Evolutionary conservation across 2,888 invertebrate genomes (phyloP).

Genomic region (Sisyra nigra): DNA sequence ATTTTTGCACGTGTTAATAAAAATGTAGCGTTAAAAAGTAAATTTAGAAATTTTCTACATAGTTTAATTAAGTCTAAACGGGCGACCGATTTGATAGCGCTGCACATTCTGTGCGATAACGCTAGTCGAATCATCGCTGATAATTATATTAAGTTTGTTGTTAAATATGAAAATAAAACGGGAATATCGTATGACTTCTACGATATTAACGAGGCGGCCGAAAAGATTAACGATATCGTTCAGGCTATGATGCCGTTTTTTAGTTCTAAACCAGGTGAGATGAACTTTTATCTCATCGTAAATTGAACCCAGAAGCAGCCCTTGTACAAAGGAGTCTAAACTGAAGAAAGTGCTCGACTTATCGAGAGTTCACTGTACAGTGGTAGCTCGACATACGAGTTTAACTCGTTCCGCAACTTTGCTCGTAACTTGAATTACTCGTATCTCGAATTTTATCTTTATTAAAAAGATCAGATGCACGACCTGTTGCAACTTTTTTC

Average conservation of each 20-base stretch:
- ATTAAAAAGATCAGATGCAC: no score
- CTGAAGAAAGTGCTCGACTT: no score
- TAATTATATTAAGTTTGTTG: constrained; percentile 27
- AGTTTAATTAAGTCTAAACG: constrained; percentile 27
- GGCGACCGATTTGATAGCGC: constrained; percentile 32
- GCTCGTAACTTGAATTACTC: no score
- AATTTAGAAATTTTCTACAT: constrained; percentile 31
- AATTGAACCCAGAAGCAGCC: not conserved
- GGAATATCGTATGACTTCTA: constrained; percentile 31
- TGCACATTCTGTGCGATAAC: constrained; percentile 45
- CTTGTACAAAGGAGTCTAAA: not conserved
- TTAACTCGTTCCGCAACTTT: no score
- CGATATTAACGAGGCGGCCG: constrained; percentile 41
- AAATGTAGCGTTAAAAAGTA: constrained; percentile 32
- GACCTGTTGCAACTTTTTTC: no score
- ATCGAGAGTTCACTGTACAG: no score
- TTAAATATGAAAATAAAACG: constrained; percentile 27
- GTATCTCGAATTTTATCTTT: no score
- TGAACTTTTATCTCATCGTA: constrained; percentile 14
- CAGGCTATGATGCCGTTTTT: constrained; percentile 53
- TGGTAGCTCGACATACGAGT: no score
- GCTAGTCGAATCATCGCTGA: constrained; percentile 37
- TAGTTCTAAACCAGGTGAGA: constrained; percentile 42
- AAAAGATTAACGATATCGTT: constrained; percentile 42
- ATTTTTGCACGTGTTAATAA: constrained; percentile 38